Base-by-base conservation (phyloP, 2,888 invertebrate genomes). In the Torymus aiolomorphi region DNA sequence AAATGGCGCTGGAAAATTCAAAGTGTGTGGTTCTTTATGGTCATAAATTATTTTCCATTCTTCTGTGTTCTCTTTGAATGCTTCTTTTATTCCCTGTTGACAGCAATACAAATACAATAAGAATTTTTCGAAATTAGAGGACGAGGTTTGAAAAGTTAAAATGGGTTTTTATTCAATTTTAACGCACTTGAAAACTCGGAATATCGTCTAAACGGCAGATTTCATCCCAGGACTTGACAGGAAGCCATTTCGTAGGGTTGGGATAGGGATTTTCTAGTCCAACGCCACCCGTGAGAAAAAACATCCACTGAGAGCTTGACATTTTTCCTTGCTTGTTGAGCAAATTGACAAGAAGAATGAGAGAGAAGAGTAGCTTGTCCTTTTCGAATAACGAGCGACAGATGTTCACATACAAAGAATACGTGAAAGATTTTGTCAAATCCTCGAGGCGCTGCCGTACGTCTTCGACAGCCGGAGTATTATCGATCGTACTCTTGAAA, bases 371-470 rank as follows among this genome's bases (percentile, higher is more conserved):
- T 76, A 98, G 92, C 91, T 98, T 98, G 91, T 98, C 97, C 94
- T 97, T 96, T 91, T 98, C 98, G 91, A 98, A 98, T 74, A 98
- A 92, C 89, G 98, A 98, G 83, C 98, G 94, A 89, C 97, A 97
- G 87, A 98, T 97, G 89, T 97, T 98, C 59, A 94, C 93, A 87
- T 97, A 98, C 0, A 98, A 92, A n/a, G 96, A 97, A 88, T 96
- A 96, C 0, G 97, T 97, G 90, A 98, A 97, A 89, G 94, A 94
- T 76, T 93, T 93, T 74, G 94, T 94, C 82, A 98, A 91, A 89
- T 96, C 96, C 72, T 91, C 90, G 51, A 98, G 91, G 76, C 98
- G 93, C 83, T 94, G 93, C 0, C 92, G 91, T 18, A 98, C 94
- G 83, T 96, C 95, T 84, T 97, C 97, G 18, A 94, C 94, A 85